Evolutionary conservation across 1,140 invertebrate genomes (phyloP).

Genomic region (Dinoponera quadriceps): DNA sequence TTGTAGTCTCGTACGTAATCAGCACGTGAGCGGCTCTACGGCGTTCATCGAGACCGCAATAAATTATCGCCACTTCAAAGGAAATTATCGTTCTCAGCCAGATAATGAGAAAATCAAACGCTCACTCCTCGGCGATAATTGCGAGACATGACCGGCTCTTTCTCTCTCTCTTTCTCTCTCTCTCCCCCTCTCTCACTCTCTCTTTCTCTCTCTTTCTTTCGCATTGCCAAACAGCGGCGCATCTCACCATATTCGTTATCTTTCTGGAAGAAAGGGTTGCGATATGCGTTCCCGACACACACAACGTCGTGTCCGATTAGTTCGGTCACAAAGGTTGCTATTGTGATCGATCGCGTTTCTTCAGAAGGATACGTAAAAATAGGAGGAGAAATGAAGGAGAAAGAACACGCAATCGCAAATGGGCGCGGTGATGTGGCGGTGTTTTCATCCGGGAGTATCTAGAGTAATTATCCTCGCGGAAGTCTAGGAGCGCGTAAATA

Average conservation of each 20-base stretch:
- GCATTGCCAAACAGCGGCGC: too few relatives aligned
- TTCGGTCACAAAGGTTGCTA: neutral
- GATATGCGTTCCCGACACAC: neutral
- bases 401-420: neutral
- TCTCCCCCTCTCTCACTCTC: too few relatives aligned
- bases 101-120: conserved; percentile 27
- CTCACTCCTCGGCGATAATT: conserved; percentile 20
- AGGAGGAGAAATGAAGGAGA: neutral
- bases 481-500: conserved; percentile 1
- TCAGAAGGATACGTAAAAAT: too few relatives aligned
- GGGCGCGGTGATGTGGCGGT: neutral
- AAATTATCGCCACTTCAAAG: conserved; percentile 46
- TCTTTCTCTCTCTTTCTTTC: too few relatives aligned
- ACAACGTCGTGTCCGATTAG: conserved; percentile 7
- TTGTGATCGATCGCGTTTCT: conserved; percentile 22
- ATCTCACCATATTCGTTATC: neutral
- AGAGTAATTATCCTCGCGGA: conserved; percentile 25
- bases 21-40: conserved; percentile 11
- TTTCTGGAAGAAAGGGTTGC: neutral
- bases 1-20: neutral
- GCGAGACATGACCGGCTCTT: neutral
- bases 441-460: neutral
- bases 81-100: conserved; percentile 12
- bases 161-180: too few relatives aligned
- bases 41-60: conserved; percentile 25